Evolutionary conservation across 2,888 invertebrate species (phyloP).

Genomic region (Eumacrocentrus americanus): DNA sequence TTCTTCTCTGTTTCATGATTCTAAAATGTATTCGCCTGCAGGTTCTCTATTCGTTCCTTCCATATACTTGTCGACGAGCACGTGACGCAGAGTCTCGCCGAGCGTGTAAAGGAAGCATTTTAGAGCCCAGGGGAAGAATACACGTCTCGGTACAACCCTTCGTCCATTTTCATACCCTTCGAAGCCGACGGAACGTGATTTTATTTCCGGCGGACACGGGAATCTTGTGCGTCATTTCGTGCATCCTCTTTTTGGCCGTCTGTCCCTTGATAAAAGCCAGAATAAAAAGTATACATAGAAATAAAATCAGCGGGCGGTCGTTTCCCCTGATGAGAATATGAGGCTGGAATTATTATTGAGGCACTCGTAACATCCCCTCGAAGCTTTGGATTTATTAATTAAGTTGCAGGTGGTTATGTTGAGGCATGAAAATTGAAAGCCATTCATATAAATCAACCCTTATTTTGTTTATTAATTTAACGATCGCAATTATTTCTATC

Average conservation of each 20-base stretch:
- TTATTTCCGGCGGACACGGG: constrained; percentile 43
- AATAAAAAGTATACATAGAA: too few relatives aligned
- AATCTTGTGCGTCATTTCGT: too few relatives aligned
- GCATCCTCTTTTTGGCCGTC: too few relatives aligned
- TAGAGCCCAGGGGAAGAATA: constrained; percentile 11
- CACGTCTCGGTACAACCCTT: constrained; percentile 19
- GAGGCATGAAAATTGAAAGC: constrained; percentile 33
- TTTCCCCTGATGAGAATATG: background rate
- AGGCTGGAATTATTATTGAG: constrained; percentile 38
- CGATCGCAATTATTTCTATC: background rate
- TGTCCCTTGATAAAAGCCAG: too few relatives aligned
- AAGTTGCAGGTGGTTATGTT: background rate
- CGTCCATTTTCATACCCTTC: constrained; percentile 17
- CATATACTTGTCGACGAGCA: too few relatives aligned
- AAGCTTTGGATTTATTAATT: constrained; percentile 38
- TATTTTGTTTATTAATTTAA: constrained; percentile 1
- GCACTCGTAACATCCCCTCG: constrained; percentile 36
- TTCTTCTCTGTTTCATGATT: constrained; percentile 1
- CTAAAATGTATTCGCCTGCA: constrained; percentile 2
- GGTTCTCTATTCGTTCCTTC: too few relatives aligned
- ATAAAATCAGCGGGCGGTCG: background rate
- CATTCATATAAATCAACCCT: constrained; percentile 12
- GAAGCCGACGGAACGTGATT: constrained; percentile 38
- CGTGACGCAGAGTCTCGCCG: constrained; percentile 4
- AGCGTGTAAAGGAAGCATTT: constrained; percentile 24